Percentiles rank a stretch among this genome's conserved stretches.
Conservation (phyloP, 1,140 invertebrate genomes). For the Trypoxylus dichotomus region DNA sequence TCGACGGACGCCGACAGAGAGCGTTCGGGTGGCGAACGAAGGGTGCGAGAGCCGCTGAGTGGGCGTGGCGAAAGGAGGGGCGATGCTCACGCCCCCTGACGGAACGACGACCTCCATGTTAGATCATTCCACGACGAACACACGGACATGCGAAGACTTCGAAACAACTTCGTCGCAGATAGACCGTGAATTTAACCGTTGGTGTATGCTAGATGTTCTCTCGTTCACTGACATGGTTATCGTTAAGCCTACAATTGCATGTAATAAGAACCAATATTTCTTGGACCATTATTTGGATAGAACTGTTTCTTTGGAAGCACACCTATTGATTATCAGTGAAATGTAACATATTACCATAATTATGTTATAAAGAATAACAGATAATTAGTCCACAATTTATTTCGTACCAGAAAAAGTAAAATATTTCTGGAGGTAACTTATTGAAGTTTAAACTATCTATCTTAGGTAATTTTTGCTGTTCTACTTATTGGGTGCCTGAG, state of each 20-base stretch:
- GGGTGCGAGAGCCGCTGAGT: neutral
- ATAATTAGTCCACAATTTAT: no score
- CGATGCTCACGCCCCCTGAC: slow-evolving; percentile 36
- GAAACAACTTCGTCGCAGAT: slow-evolving; percentile 38
- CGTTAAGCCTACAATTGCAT: neutral
- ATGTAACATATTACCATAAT: no score
- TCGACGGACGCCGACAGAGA: slow-evolving; percentile 44
- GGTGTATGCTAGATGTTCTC: neutral
- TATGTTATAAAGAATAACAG: no score
- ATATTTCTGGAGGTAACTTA: no score
- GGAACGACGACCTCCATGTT: slow-evolving; percentile 48
- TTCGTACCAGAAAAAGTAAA: no score
- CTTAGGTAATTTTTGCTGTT: no score
- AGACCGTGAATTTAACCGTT: neutral
- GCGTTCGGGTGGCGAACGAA: slow-evolving; percentile 39
- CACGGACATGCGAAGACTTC: slow-evolving; percentile 48
- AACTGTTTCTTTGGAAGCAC: neutral
- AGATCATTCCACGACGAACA: slow-evolving; percentile 47
- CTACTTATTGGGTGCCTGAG: no score
- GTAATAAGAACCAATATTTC: neutral
- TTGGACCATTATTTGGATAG: neutral
- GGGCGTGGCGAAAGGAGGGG: slow-evolving; percentile 42
- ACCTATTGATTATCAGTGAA: no score
- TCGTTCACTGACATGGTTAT: no score
- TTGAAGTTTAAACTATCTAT: no score